Percentiles rank a stretch among this genome's conserved stretches.
These are phyloP conservation scores for Balaenoptera acutorostrata DNA, from an alignment of 2,113 vertebrate species.

Conservation along the genomic window DNA sequence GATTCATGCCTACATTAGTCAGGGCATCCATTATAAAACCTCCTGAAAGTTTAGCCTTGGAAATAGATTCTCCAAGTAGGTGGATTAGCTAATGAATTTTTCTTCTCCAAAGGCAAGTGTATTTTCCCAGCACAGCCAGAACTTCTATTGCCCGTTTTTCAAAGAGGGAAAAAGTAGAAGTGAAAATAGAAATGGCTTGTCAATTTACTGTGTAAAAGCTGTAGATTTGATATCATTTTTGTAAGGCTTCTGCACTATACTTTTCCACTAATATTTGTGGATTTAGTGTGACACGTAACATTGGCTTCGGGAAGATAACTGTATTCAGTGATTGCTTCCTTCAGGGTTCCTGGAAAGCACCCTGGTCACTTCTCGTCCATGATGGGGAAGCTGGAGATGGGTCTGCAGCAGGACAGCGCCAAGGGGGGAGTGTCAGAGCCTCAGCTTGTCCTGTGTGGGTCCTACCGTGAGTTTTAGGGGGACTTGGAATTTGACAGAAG, in stretches of 20 bases:
- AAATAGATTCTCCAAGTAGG: slow-evolving; percentile 67
- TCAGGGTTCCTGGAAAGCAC: neutral
- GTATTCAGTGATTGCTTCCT: neutral
- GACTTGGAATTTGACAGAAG: neutral
- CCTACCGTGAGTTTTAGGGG: neutral
- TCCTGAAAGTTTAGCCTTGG: slow-evolving; percentile 64
- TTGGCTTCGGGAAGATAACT: neutral
- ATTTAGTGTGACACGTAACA: neutral
- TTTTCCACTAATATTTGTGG: neutral
- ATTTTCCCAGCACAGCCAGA: slow-evolving; percentile 4
- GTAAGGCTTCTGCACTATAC: neutral
- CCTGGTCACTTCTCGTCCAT: neutral
- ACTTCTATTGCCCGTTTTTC: slow-evolving; percentile 36
- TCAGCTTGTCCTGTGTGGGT: neutral
- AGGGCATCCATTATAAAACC: slow-evolving; percentile 58
- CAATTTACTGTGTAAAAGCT: slow-evolving; percentile 16
- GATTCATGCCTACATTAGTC: slow-evolving; percentile 65
- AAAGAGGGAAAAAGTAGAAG: slow-evolving; percentile 6
- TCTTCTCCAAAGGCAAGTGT: slow-evolving; percentile 6
- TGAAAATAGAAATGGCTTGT: neutral
- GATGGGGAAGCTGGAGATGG: neutral
- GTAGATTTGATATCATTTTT: neutral
- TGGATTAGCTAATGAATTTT: slow-evolving; percentile 69
- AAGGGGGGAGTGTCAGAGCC: neutral
- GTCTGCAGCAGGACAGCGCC: neutral